These are phyloP conservation scores for Aleadryas rufinucha DNA, from an alignment of 2,113 vertebrate species.

Conservation along the genomic window DNA sequence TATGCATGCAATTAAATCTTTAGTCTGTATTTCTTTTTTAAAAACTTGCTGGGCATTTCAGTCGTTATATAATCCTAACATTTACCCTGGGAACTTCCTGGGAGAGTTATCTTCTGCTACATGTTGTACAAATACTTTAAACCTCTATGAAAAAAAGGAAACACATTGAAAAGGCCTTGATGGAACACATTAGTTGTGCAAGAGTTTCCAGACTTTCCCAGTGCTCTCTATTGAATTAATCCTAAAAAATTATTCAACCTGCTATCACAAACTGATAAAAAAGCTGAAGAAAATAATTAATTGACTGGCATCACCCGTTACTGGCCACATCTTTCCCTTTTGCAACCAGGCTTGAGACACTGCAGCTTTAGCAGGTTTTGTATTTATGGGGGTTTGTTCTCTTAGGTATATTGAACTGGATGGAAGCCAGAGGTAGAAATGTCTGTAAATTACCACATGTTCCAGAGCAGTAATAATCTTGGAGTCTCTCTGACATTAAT, in stretches of 20 bases:
- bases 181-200: background rate
- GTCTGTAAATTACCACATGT: background rate
- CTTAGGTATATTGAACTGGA: background rate
- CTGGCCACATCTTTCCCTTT: background rate
- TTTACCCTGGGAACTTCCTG: background rate
- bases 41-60: background rate
- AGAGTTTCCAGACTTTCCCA: background rate
- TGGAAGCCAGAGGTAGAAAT: background rate
- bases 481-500: background rate
- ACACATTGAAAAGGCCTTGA: background rate
- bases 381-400: background rate
- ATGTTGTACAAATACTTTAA: constrained; percentile 1
- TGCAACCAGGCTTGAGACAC: background rate
- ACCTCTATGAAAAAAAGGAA: background rate
- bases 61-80: background rate
- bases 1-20: background rate
- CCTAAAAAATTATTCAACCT: background rate
- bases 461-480: background rate
- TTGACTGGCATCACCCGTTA: background rate
- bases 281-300: constrained; percentile 1
- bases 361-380: background rate
- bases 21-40: background rate
- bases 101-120: background rate
- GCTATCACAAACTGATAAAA: background rate
- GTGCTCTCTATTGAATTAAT: background rate